These are phyloP conservation scores for Oreochromis mossambicus DNA, from an alignment of 2,797 vertebrate genomes.

Conservation along the genomic window DNA sequence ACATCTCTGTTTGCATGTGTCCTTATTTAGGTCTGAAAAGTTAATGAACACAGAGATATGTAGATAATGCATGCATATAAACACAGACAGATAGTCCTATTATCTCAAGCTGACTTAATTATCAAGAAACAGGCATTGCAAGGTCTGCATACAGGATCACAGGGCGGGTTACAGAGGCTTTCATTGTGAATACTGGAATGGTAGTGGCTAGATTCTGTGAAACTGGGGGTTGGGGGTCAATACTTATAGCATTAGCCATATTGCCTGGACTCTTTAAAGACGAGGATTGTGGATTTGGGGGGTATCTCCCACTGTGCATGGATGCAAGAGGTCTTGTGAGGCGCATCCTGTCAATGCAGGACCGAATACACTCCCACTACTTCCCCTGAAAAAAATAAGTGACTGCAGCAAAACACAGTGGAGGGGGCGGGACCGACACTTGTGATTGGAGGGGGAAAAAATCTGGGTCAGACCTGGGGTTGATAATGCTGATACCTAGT, in stretches of 20 bases:
- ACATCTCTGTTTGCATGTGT: not conserved
- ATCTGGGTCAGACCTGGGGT: conserved; percentile 75
- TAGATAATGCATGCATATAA: conserved; percentile 16
- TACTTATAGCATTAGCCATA: conserved; percentile 56
- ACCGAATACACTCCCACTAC: conserved; percentile 1
- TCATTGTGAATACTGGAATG: conserved; percentile 12
- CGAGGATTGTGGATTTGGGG: conserved; percentile 42
- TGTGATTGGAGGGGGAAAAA: conserved; percentile 41
- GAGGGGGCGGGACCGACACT: conserved; percentile 30
- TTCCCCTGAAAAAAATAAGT: conserved; percentile 17
- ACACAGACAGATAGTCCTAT: conserved; percentile 41
- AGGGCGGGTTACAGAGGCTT: not conserved
- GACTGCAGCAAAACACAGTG: conserved; percentile 20
- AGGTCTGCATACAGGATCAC: not conserved
- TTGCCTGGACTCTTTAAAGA: conserved; percentile 46
- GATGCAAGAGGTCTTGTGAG: conserved; percentile 10
- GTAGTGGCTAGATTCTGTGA: conserved; percentile 34
- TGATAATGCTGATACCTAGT: conserved; percentile 67
- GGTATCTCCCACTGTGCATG: conserved; percentile 49
- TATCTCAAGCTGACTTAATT: conserved; percentile 51
- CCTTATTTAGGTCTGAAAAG: not conserved
- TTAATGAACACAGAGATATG: not conserved
- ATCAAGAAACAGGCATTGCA: not conserved
- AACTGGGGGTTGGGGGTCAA: conserved; percentile 10
- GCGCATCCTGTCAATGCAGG: conserved; percentile 10